These are phyloP conservation scores for Amphibalanus amphitrite DNA, from an alignment of 1,140 invertebrate species.

Conservation along the genomic window DNA sequence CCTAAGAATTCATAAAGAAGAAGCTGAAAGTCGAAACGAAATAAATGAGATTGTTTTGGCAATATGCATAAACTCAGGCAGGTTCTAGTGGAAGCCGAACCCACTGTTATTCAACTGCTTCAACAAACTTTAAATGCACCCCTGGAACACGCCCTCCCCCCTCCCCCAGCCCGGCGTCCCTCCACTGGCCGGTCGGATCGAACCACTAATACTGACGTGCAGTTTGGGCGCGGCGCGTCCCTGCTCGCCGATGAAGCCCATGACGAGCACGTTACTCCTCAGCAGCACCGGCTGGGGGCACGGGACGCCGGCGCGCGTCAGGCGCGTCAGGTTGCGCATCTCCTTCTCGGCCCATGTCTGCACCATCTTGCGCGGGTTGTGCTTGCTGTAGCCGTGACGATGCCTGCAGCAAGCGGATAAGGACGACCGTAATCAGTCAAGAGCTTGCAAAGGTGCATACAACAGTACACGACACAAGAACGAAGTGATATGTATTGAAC, in stretches of 20 bases:
- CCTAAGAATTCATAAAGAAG: no score
- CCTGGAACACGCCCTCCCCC: no score
- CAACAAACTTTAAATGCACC: no score
- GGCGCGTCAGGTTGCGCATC: conserved; percentile 75
- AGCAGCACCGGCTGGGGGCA: conserved; percentile 75
- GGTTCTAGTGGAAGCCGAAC: no score
- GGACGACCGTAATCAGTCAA: no score
- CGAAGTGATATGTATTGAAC: neutral
- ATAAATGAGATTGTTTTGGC: no score
- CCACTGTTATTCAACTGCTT: no score
- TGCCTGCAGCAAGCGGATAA: conserved; percentile 42
- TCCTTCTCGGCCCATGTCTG: conserved; percentile 96
- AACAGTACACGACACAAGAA: neutral
- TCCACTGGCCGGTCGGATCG: no score
- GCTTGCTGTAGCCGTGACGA: conserved; percentile 76
- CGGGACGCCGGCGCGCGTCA: conserved; percentile 53
- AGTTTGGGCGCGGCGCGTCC: conserved; percentile 79
- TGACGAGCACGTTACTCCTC: conserved; percentile 77
- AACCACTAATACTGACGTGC: conserved; percentile 39
- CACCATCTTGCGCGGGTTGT: conserved; percentile 95
- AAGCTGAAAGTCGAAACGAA: no score
- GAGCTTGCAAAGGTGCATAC: no score
- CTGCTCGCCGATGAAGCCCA: conserved; percentile 80
- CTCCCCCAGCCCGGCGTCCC: no score
- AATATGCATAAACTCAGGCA: no score